phyloP scores from a whole-genome alignment of 2,113 vertebrate genomes.

The Apistogramma diplotaenia region DNA sequence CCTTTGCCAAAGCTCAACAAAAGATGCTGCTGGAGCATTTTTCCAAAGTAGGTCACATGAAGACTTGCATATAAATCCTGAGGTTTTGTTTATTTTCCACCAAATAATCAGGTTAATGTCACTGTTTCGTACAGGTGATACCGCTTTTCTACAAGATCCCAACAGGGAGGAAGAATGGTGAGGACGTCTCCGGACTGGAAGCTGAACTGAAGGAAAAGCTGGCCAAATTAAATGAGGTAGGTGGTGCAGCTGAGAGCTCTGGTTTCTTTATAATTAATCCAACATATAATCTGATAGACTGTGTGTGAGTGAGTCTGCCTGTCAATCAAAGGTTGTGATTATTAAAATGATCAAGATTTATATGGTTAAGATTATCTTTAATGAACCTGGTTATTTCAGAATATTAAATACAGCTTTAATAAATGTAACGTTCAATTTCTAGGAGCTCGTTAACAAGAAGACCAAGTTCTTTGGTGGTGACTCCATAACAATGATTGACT shows the following conservation, averaged over 20 bases:
- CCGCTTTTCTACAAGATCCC: slow-evolving; percentile 68
- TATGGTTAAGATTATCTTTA: neutral
- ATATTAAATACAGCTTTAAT: neutral
- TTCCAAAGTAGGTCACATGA: slow-evolving; percentile 78
- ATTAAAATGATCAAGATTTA: too few species aligned
- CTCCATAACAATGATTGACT: slow-evolving; percentile 87
- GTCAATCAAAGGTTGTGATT: too few species aligned
- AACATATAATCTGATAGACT: too few species aligned
- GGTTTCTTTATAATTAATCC: neutral
- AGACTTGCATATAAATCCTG: neutral
- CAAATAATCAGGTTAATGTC: neutral
- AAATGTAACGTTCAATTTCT: neutral
- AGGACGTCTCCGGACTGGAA: slow-evolving; percentile 73
- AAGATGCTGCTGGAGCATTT: slow-evolving; percentile 88
- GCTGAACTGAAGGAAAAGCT: too few species aligned
- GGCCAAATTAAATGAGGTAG: too few species aligned
- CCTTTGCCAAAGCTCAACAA: slow-evolving; percentile 86
- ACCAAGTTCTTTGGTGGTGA: slow-evolving; percentile 82
- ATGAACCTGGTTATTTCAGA: neutral
- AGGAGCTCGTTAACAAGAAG: slow-evolving; percentile 80
- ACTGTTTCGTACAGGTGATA: slow-evolving; percentile 68
- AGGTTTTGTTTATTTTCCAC: neutral
- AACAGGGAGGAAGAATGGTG: slow-evolving; percentile 56
- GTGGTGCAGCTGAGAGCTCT: too few species aligned
- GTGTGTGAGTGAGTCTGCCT: too few species aligned